Base-by-base conservation (phyloP, 1,140 invertebrate genomes). In the Solenopsis fugax region DNA sequence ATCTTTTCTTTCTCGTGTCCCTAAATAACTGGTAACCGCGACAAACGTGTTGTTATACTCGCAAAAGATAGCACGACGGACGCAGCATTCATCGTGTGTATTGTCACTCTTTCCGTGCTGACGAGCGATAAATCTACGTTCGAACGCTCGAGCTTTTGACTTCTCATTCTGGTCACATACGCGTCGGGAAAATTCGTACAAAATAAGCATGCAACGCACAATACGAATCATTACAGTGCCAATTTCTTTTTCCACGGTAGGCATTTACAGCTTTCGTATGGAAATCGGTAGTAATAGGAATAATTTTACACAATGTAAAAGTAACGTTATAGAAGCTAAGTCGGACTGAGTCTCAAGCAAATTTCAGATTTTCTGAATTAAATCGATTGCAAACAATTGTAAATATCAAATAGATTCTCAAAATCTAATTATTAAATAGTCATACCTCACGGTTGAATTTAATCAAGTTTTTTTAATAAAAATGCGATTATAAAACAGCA, bases 51-150 rank as follows among this genome's bases (percentile, higher is more conserved):
- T 56, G 41, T 21, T 13, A 64, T 24, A 54, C 54, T 65, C 37
- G 16, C 4, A 50, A 50, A 64, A 65, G 4, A 18, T 21, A 45
- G 24, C 24, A 10, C 48, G 64, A 52, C 52, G 54, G 60, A 84
- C 71, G 10, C 56, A 37, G 45, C 56, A 10, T 52, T 6, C 50
- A 69, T 54, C 41, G 50, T 34, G 69, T 85, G 52, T 50, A 64
- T 71, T 67, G 48, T 77, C 45, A 29, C 62, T 29, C 58, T 58
- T 82, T 29, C 13, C 13, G 1, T 18, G 45, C 21, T 67, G 56
- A 52, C 3, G 54, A 60, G 41, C 52, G 24, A 75, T 72, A 88
- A 80, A 86, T 86, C 58, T n/a, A 58, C 18, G 16, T 41, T 81
- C 48, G 21, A 81, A 81, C 24, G 45, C 37, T 24, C 9, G 21